phyloP scores from a whole-genome alignment of 2,113 vertebrate species.

The Larimichthys crocea region DNA sequence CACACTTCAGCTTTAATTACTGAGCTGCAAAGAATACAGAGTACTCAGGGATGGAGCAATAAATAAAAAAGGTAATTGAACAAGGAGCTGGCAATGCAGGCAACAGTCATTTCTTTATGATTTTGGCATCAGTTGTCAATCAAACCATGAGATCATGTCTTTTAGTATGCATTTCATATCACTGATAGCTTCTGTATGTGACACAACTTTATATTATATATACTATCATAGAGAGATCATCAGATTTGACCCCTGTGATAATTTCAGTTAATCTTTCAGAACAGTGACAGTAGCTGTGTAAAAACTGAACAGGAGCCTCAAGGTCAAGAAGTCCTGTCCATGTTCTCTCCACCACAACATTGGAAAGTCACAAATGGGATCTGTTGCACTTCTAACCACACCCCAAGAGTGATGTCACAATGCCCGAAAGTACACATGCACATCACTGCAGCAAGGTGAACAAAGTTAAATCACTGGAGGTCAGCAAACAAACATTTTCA shows the following conservation, averaged over 20 bases:
- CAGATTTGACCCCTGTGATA: neutral
- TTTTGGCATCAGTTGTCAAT: neutral
- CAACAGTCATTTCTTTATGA: neutral
- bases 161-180: too few relatives aligned
- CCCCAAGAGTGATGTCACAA: neutral
- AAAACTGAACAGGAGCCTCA: neutral
- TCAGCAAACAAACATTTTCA: too few relatives aligned
- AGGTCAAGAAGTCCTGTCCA: neutral
- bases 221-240: neutral
- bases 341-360: neutral
- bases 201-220: neutral
- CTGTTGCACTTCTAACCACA: neutral
- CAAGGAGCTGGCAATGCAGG: neutral
- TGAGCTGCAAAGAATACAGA: slow-evolving; percentile 13
- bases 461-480: neutral
- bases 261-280: neutral
- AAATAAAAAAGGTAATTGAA: slow-evolving; percentile 8
- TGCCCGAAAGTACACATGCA: neutral
- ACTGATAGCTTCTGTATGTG: neutral
- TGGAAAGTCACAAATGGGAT: neutral
- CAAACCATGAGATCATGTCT: too few relatives aligned
- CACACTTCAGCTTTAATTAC: slow-evolving; percentile 49
- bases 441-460: neutral
- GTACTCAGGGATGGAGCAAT: neutral
- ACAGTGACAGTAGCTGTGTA: neutral